Evolutionary conservation across 2,113 vertebrate genomes (phyloP), one percentile per base, ranked within the genome.

Genomic region (Eretmochelys imbricata): DNA sequence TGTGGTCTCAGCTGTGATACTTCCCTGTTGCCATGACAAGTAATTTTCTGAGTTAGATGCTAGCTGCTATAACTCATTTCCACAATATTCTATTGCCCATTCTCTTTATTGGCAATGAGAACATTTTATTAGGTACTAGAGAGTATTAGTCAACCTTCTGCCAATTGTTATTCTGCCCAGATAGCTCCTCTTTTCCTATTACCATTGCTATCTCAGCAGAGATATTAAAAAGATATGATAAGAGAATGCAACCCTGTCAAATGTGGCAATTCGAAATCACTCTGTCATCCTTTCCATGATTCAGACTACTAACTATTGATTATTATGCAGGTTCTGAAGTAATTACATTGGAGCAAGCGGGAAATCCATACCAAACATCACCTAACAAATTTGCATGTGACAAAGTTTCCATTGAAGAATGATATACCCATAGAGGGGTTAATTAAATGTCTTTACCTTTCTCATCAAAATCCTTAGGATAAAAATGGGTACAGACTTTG

Each of bases 31-130:
- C 97, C 93, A 95, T 27, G 94, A 95, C 90, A 94, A 97, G 94
- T 59, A 95, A 95, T 97, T 97, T 97, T 95, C 89, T 65, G 82
- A 96, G 76, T 86, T 93, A 91, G 83, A 93, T 84, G 95, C 84
- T 84, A 96, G 93, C 65, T 89, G 92, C 87, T 1, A 5, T 95
- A 97, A 97, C 51, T 98, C 95, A 97, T 50, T 84, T 89, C 53
- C 85, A 95, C 5, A 27, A 85, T 93, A 83, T 50, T 87, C 86
- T 93, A 50, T 89, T 94, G 57, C 75, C 81, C 31, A 5, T 93
- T 91, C 83, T 87, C 82, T 94, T 94, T 86, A 86, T 94, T 84
- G 94, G 59, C 72, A 96, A 96, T n/a, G 69, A 83, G 72, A 62
- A 17, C 13, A 19, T 69, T 95, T 96, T 92, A 93, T 89, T 96